Base-by-base conservation (phyloP, 2,888 invertebrate species). In the Eupithecia insigniata region DNA sequence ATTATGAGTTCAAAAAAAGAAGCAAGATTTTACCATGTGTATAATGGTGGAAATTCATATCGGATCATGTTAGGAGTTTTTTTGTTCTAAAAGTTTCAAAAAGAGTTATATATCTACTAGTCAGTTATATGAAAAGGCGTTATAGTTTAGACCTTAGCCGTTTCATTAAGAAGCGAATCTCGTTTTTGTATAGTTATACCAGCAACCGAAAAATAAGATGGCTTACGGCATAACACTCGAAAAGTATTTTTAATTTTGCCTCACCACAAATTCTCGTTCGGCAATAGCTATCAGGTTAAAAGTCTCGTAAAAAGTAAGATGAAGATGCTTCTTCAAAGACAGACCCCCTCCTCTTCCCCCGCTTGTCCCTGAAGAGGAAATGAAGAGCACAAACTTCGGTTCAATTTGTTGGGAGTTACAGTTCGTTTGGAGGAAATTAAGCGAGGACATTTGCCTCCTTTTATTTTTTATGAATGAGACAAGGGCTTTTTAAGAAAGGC, bases 381-480 rank as follows among this genome's bases (percentile, higher is more conserved):
- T 79, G 79, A 77, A 70, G 75, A 75, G 72, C 74, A 66, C 73
- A 72, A 79, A 75, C 73, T 79, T 75, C 67, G 61, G 71, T 71
- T 69, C 73, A 73, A 72, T 76, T 77, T 72, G 75, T 74, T 74
- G 34, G 55, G 69, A 73, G 69, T 65, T 72, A 65, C 70, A 58
- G 43, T 62, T 62, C 74, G 62, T 62, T 68, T 65, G 55, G 67
- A 71, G 74, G 74, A 74, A 74, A 74, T 74, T 74, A 67, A 71
- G 55, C 67, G 58, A 65, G 46, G 69, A 51, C 30, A 64, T 72
- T 62, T 16, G 26, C 64, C 22, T 65, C 58, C 39, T 58, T 43
- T 51, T 66, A 36, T 60, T 36, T 51, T 61, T 34, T 66, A 51
- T 60, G 30, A 60, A 60, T 60, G 60, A 18, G 30, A 7, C 8